phyloP scores from a whole-genome alignment of 2,797 vertebrate genomes.

The Typhlichthys eigenmanni region DNA sequence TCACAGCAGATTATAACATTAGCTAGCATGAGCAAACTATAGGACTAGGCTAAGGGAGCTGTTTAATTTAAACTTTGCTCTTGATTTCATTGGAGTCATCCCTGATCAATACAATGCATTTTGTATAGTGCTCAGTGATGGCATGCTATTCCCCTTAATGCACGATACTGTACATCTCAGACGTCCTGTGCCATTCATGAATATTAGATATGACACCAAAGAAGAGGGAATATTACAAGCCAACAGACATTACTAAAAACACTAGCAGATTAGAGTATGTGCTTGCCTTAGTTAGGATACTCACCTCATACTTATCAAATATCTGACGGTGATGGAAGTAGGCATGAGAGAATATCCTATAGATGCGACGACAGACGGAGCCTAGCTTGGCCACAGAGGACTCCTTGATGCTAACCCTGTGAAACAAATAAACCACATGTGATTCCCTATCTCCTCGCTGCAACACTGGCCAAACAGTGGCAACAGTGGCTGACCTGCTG shows the following conservation, averaged over 20 bases:
- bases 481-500: slow-evolving; percentile 87
- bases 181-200: no score
- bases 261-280: background rate
- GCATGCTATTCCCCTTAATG: no score
- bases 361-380: slow-evolving; percentile 97
- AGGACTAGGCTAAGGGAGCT: no score
- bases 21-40: no score
- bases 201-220: background rate
- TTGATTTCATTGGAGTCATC: no score
- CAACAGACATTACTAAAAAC: background rate
- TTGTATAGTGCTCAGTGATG: no score
- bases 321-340: slow-evolving; percentile 99
- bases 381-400: slow-evolving; percentile 98
- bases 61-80: no score
- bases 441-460: no score
- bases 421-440: background rate
- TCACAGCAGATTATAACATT: no score
- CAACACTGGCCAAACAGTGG: background rate
- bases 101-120: no score
- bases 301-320: slow-evolving; percentile 98
- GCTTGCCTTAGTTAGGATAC: slow-evolving; percentile 35
- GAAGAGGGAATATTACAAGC: background rate
- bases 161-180: no score
- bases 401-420: slow-evolving; percentile 99
- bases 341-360: slow-evolving; percentile 99